Evolutionary conservation across 2,888 invertebrate genomes (phyloP).

Genomic region (Disparrhopalites patrizii): DNA sequence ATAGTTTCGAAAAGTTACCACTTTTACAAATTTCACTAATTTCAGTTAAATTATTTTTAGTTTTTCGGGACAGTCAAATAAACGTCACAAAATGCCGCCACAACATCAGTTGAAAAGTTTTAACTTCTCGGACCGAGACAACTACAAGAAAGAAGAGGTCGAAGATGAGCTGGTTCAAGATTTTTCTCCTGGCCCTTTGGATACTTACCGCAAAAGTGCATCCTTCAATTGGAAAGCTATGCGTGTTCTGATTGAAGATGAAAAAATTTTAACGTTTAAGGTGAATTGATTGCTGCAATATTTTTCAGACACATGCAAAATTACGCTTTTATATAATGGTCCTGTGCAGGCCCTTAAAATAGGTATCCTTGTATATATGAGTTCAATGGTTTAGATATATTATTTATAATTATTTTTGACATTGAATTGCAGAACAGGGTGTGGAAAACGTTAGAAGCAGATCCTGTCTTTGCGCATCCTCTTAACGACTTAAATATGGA

Average conservation of each 20-base stretch:
- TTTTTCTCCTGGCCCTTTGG: constrained; percentile 64
- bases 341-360: no score
- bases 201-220: constrained; percentile 70
- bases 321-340: no score
- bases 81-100: no score
- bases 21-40: no score
- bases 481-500: constrained; percentile 54
- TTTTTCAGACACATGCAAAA: no score
- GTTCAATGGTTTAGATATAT: no score
- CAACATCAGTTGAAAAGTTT: neutral
- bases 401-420: no score
- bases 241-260: constrained; percentile 73
- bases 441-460: constrained; percentile 59
- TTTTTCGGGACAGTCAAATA: no score
- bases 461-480: constrained; percentile 59
- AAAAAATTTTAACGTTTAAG: constrained; percentile 70
- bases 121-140: constrained; percentile 18
- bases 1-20: neutral
- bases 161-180: constrained; percentile 14
- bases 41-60: no score
- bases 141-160: neutral
- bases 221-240: constrained; percentile 84
- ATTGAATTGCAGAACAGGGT: constrained; percentile 57
- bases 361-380: no score
- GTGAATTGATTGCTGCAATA: no score